Conservation (phyloP, 2,797 vertebrate genomes). For the Pseudochromis fuscus region DNA sequence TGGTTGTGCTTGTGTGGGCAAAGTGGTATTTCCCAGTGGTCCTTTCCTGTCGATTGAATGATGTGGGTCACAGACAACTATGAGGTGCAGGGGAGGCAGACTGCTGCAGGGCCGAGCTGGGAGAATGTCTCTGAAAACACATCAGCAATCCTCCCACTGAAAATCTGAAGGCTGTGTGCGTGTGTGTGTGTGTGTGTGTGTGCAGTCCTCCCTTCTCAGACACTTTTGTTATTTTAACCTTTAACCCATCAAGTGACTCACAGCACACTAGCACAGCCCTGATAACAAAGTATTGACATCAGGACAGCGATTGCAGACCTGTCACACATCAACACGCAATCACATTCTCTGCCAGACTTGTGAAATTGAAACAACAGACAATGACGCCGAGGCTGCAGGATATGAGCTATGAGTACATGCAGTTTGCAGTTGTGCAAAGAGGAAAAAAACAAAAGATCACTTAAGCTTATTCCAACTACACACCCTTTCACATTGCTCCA, state of each 20-base stretch:
- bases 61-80: not conserved
- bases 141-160: conserved; percentile 15
- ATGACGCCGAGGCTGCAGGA: not conserved
- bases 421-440: conserved; percentile 29
- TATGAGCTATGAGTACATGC: not conserved
- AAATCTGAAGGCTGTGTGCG: conserved; percentile 9
- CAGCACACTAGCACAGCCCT: conserved; percentile 35
- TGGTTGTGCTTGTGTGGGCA: not conserved
- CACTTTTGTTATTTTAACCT: conserved; percentile 42
- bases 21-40: conserved; percentile 24
- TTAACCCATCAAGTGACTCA: conserved; percentile 58
- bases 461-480: conserved; percentile 48
- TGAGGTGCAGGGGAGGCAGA: conserved; percentile 36
- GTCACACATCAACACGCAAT: conserved; percentile 12
- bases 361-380: not conserved
- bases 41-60: conserved; percentile 43
- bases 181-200: too few species aligned
- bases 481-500: conserved; percentile 56
- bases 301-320: conserved; percentile 3
- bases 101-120: not conserved
- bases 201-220: conserved; percentile 2
- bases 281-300: conserved; percentile 56
- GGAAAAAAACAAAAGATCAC: not conserved
- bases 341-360: conserved; percentile 6
- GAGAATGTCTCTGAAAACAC: not conserved